These are phyloP conservation scores for Notolabrus celidotus DNA, from an alignment of 2,797 vertebrate genomes.

Conservation along the genomic window DNA sequence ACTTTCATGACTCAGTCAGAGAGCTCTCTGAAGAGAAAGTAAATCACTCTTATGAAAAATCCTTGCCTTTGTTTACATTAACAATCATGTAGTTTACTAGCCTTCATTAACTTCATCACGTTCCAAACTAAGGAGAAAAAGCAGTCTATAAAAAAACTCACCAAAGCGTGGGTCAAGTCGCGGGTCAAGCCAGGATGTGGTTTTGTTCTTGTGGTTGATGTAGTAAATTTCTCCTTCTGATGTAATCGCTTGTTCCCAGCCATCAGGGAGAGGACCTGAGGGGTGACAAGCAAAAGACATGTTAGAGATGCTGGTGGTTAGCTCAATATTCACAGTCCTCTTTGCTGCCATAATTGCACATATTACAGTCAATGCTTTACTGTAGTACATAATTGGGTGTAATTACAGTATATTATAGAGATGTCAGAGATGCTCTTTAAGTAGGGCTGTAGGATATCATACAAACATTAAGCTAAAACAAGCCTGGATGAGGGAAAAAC, in stretches of 20 bases:
- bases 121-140: background rate
- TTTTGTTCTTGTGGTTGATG: conserved; percentile 99
- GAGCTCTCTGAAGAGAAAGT: conserved; percentile 16
- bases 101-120: background rate
- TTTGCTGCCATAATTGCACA: background rate
- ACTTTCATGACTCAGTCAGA: conserved; percentile 5
- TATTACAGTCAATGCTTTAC: background rate
- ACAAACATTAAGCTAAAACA: background rate
- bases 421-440: background rate
- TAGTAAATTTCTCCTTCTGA: conserved; percentile 99
- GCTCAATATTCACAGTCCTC: background rate
- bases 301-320: conserved; percentile 56
- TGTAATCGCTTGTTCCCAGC: conserved; percentile 99
- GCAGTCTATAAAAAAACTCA: conserved; percentile 80
- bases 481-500: too few relatives aligned
- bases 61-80: too few relatives aligned
- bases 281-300: conserved; percentile 76
- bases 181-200: conserved; percentile 99
- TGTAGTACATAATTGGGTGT: background rate
- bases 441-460: background rate
- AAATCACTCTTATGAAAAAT: background rate
- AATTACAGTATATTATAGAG: background rate
- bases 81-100: too few relatives aligned
- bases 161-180: conserved; percentile 96
- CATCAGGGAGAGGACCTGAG: conserved; percentile 96